Percentiles rank a stretch among this genome's conserved stretches.
These are phyloP conservation scores for Cecropterus lyciades DNA, from an alignment of 1,140 invertebrate species.

Conservation along the genomic window DNA sequence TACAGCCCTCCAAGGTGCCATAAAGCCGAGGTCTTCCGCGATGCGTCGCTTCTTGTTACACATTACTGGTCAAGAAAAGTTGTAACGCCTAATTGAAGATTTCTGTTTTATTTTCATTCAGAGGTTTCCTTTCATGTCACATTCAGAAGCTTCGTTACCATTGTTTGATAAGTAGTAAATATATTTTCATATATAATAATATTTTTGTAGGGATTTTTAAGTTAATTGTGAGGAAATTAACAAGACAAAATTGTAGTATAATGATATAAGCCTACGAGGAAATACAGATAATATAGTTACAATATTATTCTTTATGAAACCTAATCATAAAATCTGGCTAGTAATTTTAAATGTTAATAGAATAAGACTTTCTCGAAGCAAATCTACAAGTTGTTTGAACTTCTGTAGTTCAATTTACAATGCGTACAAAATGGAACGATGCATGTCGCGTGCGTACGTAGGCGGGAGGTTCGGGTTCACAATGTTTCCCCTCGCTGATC, in stretches of 20 bases:
- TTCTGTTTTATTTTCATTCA: conserved; percentile 3
- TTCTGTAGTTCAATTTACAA: neutral
- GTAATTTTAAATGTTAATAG: neutral
- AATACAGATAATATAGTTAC: too few species aligned
- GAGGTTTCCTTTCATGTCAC: neutral
- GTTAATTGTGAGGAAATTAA: too few species aligned
- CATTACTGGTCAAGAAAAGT: too few species aligned
- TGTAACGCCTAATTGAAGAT: neutral
- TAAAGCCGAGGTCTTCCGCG: conserved; percentile 1
- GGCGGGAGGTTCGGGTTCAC: conserved; percentile 19
- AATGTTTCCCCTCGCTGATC: conserved; percentile 69
- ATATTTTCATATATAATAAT: too few species aligned
- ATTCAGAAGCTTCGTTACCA: too few species aligned
- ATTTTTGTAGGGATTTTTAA: too few species aligned
- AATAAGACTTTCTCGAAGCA: too few species aligned
- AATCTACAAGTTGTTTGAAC: conserved; percentile 3
- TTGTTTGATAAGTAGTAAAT: too few species aligned
- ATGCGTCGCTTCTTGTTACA: neutral
- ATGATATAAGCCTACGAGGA: too few species aligned
- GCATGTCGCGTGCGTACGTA: conserved; percentile 34
- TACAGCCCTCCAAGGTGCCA: neutral
- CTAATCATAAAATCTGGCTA: too few species aligned
- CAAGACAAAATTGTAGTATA: too few species aligned
- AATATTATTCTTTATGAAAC: too few species aligned
- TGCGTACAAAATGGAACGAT: neutral